Base-by-base conservation (phyloP, 2,797 vertebrate genomes). In the Rhyacichthys aspro region DNA sequence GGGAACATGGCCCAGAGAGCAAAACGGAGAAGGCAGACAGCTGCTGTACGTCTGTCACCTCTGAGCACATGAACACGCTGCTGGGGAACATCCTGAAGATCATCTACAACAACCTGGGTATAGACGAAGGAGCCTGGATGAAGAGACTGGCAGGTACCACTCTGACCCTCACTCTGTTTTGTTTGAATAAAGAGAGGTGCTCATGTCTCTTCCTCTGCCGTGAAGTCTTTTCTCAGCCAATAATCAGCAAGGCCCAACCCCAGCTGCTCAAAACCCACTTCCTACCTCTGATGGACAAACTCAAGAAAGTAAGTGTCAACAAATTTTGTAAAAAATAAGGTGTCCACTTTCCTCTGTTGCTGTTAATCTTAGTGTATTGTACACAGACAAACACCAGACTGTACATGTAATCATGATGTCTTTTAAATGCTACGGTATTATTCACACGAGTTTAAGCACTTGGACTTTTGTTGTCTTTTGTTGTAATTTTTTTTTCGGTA, bases 41-140 rank as follows among this genome's bases (percentile, higher is more conserved):
- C 78, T 98, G 95, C 82, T 98, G 96, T 76, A 98, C 96, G 0
- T 94, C 91, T 1, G 92, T 98, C 50, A 95, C 92, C 0, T 96
- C 95, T 0, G 94, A 97, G 43, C 95, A 98, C 78, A 97, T 98
- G 95, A 98, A 98, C 82, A 94, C 93, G 0, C 91, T 98, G 7
- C 93, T 98, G 63, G 96, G 96, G 17, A 98, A 98, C 78, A 97
- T 98, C 59, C 59, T 98, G 63, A 98, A 97, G 87, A 98, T 98
- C 77, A 98, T 98, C 80, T 96, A 96, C 78, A 98, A 98, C 84
- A 98, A 98, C 83, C 83, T 98, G 79, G 96, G 96, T 6, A 95
- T 98, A 11, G 96, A 98, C 12, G 96, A 98, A 68, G 96, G 95
- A 1, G 93, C 96, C 42, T 98, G 96, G 96, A 98, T 98, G 96